Evolutionary conservation across 2,797 vertebrate species (phyloP).

Genomic region (Ptychadena robeensis): DNA sequence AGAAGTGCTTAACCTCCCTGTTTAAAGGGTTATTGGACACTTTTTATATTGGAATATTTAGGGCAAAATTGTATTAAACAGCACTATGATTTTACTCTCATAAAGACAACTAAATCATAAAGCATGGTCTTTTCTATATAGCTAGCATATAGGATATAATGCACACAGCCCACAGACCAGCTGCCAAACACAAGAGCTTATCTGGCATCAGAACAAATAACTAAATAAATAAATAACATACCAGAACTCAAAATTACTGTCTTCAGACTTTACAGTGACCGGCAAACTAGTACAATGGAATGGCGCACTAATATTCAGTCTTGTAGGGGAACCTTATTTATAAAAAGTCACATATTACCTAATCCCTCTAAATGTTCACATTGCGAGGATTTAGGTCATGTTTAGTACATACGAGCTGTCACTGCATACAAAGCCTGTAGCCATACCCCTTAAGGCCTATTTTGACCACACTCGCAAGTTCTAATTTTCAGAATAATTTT

Average conservation of each 20-base stretch:
- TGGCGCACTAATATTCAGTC: neutral
- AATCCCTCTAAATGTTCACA: neutral
- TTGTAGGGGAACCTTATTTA: neutral
- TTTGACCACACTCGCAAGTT: neutral
- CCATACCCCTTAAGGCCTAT: neutral
- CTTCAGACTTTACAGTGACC: neutral
- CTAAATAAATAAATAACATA: neutral
- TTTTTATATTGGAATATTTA: constrained; percentile 34
- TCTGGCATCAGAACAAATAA: neutral
- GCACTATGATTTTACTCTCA: neutral
- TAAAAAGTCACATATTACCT: neutral
- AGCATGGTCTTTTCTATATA: neutral
- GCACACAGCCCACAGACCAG: neutral
- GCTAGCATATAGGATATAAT: neutral
- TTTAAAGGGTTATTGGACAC: constrained; percentile 33
- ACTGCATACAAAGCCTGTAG: neutral
- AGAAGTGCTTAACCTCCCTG: constrained; percentile 50
- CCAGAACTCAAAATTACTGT: neutral
- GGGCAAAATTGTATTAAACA: constrained; percentile 4
- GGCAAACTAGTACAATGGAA: constrained; percentile 20
- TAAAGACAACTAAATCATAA: constrained; percentile 5
- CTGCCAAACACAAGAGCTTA: neutral
- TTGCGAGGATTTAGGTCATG: neutral
- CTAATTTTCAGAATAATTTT: neutral
- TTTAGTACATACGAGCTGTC: neutral